Conservation (phyloP, 2,888 invertebrate species). For the Patella pellucida region DNA sequence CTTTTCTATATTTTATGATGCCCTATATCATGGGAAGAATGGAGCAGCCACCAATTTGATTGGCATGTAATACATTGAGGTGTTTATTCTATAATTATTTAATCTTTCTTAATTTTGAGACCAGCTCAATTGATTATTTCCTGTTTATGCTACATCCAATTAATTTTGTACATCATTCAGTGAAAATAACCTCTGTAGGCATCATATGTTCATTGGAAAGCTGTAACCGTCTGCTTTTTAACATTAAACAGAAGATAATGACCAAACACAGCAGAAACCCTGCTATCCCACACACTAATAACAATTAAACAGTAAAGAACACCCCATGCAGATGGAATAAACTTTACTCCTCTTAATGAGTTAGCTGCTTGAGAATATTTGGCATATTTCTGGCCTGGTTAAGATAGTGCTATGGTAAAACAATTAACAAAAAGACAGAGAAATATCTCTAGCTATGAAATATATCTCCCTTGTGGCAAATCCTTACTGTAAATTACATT, state of each 20-base stretch:
- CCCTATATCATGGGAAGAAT: background rate
- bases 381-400: slow-evolving; percentile 24
- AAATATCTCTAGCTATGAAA: slow-evolving; percentile 8
- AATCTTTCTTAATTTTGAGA: slow-evolving; percentile 10
- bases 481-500: slow-evolving; percentile 10
- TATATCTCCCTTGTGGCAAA: slow-evolving; percentile 10
- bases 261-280: slow-evolving; percentile 10
- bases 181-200: slow-evolving; percentile 2
- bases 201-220: slow-evolving; percentile 3
- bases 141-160: slow-evolving; percentile 10
- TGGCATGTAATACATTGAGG: slow-evolving; percentile 8
- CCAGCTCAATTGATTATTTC: slow-evolving; percentile 9
- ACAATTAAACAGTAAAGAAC: slow-evolving; percentile 25
- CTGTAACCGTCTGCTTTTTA: slow-evolving; percentile 10
- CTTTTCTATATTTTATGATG: slow-evolving; percentile 9
- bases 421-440: background rate
- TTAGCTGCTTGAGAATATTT: slow-evolving; percentile 23
- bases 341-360: slow-evolving; percentile 22
- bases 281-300: slow-evolving; percentile 22
- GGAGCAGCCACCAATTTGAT: slow-evolving; percentile 6
- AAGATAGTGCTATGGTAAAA: background rate
- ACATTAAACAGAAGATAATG: slow-evolving; percentile 12
- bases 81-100: slow-evolving; percentile 10
- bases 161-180: slow-evolving; percentile 6
- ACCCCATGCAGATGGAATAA: slow-evolving; percentile 22